Evolutionary conservation across 2,113 vertebrate genomes (phyloP).

Genomic region (Tetrao urogallus): DNA sequence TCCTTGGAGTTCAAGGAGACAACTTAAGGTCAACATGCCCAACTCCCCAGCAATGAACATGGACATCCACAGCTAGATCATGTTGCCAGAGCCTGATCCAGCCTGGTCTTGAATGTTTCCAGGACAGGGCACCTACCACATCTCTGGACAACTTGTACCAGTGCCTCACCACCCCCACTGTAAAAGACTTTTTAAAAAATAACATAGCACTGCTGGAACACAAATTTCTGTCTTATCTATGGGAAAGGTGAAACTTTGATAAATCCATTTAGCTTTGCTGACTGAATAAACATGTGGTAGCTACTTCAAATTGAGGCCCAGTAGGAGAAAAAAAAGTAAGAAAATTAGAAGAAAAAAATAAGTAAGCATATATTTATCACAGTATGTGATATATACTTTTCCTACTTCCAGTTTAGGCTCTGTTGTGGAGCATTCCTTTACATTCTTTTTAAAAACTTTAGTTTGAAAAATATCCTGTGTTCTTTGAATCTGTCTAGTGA

Average conservation of each 20-base stretch:
- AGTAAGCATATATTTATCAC: not conserved
- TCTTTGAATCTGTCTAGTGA: not conserved
- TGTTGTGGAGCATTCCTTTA: not conserved
- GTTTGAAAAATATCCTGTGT: not conserved
- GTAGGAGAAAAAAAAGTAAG: not conserved
- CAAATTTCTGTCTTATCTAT: not conserved
- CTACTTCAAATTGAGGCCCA: not conserved
- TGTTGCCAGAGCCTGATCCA: no score
- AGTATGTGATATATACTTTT: not conserved
- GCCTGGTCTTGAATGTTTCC: no score
- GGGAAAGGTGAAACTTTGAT: not conserved
- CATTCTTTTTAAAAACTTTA: no score
- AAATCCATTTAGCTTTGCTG: not conserved
- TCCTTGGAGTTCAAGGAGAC: no score
- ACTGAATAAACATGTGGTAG: not conserved
- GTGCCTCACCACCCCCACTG: no score
- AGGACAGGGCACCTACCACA: no score
- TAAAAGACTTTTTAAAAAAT: no score
- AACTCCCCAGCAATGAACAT: no score
- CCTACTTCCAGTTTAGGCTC: not conserved
- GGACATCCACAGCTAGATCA: no score
- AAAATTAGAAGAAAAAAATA: not conserved
- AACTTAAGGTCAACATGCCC: no score
- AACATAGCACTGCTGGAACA: not conserved
- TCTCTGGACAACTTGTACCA: no score